A percentile compares a stretch with the other conserved stretches of the same genome.
These are phyloP conservation scores for Oenanthe oenanthe DNA, from an alignment of 2,113 vertebrate genomes.

Conservation along the genomic window DNA sequence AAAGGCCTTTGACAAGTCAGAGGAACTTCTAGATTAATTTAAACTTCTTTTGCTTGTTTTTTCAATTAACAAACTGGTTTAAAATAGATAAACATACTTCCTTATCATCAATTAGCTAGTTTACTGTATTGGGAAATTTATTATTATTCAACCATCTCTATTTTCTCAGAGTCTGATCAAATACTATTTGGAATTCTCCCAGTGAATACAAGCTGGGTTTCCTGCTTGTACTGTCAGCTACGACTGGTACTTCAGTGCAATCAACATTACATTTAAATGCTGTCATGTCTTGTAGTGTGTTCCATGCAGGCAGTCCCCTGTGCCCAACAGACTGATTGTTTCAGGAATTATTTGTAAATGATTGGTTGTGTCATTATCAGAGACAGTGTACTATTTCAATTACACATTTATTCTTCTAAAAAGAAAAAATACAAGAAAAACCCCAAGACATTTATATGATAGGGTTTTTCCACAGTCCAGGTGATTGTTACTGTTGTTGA, in stretches of 20 bases:
- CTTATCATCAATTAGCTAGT: background rate
- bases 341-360: background rate
- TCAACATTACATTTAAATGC: background rate
- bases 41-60: background rate
- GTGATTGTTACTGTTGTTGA: background rate
- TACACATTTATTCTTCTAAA: background rate
- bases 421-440: background rate
- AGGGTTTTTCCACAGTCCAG: background rate
- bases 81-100: background rate
- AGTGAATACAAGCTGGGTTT: background rate
- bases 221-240: background rate
- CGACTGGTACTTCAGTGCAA: background rate
- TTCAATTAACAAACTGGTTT: background rate
- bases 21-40: background rate
- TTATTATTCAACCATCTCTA: background rate
- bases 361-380: background rate
- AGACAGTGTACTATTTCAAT: background rate
- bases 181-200: background rate
- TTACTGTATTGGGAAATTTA: background rate
- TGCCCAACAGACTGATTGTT: background rate
- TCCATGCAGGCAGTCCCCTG: background rate
- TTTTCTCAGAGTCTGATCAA: background rate
- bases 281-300: background rate
- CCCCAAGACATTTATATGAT: background rate
- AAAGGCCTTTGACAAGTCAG: background rate